Base-by-base conservation (phyloP, 2,888 invertebrate genomes). In the Gortyna flavago region DNA sequence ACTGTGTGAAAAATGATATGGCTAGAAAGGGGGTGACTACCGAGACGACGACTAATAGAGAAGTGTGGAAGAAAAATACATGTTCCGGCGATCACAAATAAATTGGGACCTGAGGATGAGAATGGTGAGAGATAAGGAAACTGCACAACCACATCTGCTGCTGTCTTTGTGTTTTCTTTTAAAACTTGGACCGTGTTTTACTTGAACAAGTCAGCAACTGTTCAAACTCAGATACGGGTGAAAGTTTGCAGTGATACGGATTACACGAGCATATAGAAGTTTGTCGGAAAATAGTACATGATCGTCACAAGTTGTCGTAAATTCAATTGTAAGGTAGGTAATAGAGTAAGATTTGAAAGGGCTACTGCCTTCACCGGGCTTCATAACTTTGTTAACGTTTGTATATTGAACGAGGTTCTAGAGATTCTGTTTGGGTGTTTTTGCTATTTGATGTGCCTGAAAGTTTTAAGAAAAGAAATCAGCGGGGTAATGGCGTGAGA, bases 241-340 rank as follows among this genome's bases (percentile, higher is more conserved):
- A 64, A 85, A 86, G 79, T 86, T 86, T 51, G 16, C 13, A 66
- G 35, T 21, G 35, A 62, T 41, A 21, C 9, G 32, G 16, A 38
- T 29, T 57, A 65, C 41, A n/a, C 13, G 44, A 21, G 38, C 25
- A 32, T 44, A 74, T n/a, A 61, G 25, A 79, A 83, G 72, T 83
- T 80, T 74, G 65, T 77, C 25, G n/a, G 59, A 65, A 83, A 84
- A 85, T 76, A 76, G 80, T 75, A 81, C 72, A 75, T 68, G 72
- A 82, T 80, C 70, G 74, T 72, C 67, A 78, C 75, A 81, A 85
- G 79, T 82, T 76, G 41, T 74, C 51, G 32, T 69, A 16, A 80
- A 87, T 87, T 75, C 75, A 89, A 85, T 90, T 84, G 69, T 80
- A 64, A 59, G 69, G 48, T 65, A 82, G 71, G 41, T 62, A 82